Conservation (phyloP, 2,888 invertebrate genomes). For the Nephrotoma flavescens region DNA sequence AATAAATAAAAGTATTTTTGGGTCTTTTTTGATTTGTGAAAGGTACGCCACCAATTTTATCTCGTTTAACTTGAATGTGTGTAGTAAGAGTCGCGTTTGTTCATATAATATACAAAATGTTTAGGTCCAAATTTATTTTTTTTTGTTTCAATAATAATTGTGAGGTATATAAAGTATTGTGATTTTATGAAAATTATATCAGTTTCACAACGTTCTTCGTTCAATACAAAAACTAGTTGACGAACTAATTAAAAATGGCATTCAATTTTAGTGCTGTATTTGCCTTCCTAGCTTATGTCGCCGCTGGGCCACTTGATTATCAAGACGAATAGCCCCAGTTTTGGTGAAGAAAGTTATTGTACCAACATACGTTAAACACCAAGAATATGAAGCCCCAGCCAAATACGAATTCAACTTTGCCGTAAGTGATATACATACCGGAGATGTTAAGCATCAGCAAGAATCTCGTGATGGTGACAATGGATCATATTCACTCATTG, state of each 20-base stretch:
- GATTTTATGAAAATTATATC: background rate
- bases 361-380: constrained; percentile 5
- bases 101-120: background rate
- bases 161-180: background rate
- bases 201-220: background rate
- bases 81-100: background rate
- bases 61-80: background rate
- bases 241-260: background rate
- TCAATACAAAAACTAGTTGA: background rate
- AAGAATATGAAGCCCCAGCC: constrained; percentile 27
- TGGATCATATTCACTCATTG: constrained; percentile 37
- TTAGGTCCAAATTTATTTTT: background rate
- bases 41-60: background rate
- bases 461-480: constrained; percentile 38
- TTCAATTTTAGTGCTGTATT: constrained; percentile 19
- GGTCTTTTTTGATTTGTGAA: background rate
- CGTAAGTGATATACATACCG: constrained; percentile 37
- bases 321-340: background rate
- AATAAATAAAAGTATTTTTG: background rate
- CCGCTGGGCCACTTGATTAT: constrained; percentile 17
- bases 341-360: constrained; percentile 7
- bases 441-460: constrained; percentile 34
- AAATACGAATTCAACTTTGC: constrained; percentile 36
- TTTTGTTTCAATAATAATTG: background rate
- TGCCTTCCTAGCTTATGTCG: constrained; percentile 20